phyloP scores from a whole-genome alignment of 2,888 invertebrate species.

The Alentia gelatinosa region DNA sequence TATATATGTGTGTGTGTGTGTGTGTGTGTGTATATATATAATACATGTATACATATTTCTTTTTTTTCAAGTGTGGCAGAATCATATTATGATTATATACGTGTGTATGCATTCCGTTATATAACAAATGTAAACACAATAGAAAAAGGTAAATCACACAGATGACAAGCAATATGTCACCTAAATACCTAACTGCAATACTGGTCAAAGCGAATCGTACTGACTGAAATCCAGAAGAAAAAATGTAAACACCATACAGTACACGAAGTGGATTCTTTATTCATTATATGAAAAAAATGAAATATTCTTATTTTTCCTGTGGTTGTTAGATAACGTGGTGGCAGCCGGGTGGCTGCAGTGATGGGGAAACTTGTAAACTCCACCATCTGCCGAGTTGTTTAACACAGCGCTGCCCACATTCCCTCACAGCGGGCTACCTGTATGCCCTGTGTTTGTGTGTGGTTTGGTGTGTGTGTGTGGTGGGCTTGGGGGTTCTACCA shows the following conservation, averaged over 20 bases:
- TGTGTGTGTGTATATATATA: too few species aligned
- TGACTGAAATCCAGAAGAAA: too few species aligned
- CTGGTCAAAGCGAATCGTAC: too few species aligned
- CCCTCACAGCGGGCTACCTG: background rate
- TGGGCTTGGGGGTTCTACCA: background rate
- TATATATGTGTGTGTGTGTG: too few species aligned
- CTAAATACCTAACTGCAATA: too few species aligned
- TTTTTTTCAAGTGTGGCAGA: background rate
- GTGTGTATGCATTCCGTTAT: too few species aligned
- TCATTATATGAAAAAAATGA: background rate
- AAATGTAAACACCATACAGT: too few species aligned
- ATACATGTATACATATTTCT: background rate
- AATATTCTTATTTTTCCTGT: background rate
- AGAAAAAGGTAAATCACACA: too few species aligned
- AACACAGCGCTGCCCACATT: background rate
- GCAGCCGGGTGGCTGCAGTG: background rate
- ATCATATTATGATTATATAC: too few species aligned
- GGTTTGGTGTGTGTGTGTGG: background rate
- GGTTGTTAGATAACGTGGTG: background rate
- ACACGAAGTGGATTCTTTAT: too few species aligned
- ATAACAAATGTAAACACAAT: background rate
- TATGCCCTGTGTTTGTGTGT: background rate
- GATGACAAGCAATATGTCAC: too few species aligned
- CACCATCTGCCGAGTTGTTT: constrained; percentile 23
- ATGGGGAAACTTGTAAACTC: background rate